Evolutionary conservation across 2,797 vertebrate species (phyloP).

Genomic region (Buphagus erythrorhynchus): DNA sequence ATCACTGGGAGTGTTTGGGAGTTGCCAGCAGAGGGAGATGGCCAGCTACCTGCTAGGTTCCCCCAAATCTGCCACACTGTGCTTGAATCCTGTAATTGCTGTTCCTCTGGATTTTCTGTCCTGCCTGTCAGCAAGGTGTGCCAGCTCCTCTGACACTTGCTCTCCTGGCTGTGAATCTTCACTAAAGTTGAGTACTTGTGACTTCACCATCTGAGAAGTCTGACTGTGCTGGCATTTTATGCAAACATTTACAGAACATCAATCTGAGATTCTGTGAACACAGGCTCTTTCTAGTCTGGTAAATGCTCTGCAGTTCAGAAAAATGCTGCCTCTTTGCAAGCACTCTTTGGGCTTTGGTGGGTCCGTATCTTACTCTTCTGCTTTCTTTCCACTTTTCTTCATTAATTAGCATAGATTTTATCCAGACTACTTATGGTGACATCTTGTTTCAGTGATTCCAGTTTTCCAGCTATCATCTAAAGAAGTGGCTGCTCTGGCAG

Average conservation of each 20-base stretch:
- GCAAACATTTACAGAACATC: neutral
- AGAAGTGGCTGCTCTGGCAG: neutral
- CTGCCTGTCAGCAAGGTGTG: neutral
- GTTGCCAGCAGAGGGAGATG: constrained; percentile 44
- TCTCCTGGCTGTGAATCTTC: neutral
- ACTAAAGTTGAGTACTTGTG: neutral
- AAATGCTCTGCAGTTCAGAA: neutral
- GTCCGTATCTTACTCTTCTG: neutral
- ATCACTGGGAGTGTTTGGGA: neutral
- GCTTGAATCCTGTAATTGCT: neutral
- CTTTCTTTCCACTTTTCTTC: neutral
- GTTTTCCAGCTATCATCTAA: neutral
- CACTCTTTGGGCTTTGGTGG: neutral
- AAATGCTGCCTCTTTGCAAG: neutral
- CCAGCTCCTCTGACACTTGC: neutral
- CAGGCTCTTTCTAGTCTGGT: neutral
- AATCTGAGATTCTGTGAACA: neutral
- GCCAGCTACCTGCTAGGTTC: neutral
- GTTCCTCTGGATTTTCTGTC: neutral
- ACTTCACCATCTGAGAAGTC: neutral
- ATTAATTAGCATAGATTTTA: neutral
- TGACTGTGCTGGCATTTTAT: neutral
- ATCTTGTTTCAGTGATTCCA: neutral
- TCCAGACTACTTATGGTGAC: neutral
- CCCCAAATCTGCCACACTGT: neutral